A percentile compares a stretch with the other conserved stretches of the same genome.
Conservation (phyloP, 2,888 invertebrate genomes). For the Drosophila tripunctata region DNA sequence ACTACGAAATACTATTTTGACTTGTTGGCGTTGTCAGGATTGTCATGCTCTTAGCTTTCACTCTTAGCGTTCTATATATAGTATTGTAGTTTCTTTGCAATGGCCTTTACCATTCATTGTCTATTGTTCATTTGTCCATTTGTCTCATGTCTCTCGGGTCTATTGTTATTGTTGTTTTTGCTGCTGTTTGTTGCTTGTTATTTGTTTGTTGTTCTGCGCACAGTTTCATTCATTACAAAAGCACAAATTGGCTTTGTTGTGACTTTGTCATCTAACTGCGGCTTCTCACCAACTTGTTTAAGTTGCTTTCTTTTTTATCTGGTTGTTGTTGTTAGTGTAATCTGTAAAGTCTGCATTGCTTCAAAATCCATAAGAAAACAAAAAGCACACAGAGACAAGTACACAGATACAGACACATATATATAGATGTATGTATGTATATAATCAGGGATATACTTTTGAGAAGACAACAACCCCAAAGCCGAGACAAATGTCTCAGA, state of each 20-base stretch:
- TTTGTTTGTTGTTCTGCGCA: conserved; percentile 12
- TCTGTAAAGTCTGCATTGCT: conserved; percentile 75
- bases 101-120: conserved; percentile 7
- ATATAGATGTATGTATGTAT: background rate
- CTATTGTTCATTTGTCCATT: background rate
- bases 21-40: conserved; percentile 25
- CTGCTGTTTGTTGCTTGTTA: background rate
- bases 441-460: background rate
- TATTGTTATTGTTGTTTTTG: background rate
- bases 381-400: conserved; percentile 3
- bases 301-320: background rate
- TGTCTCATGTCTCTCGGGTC: conserved; percentile 18
- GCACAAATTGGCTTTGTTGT: conserved; percentile 68
- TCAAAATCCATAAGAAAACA: conserved; percentile 56
- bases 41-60: conserved; percentile 35
- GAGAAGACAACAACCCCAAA: conserved; percentile 43
- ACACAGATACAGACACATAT: background rate
- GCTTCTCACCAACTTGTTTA: conserved; percentile 12
- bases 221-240: conserved; percentile 65
- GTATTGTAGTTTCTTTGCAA: conserved; percentile 1
- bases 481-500: conserved; percentile 36
- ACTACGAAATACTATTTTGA: too few relatives aligned
- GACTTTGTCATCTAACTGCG: conserved; percentile 48
- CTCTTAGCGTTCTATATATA: too few relatives aligned
- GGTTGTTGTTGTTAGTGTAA: conserved; percentile 45